Evolutionary conservation across 2,888 invertebrate genomes (phyloP).

Genomic region (Scotopteryx bipunctaria): DNA sequence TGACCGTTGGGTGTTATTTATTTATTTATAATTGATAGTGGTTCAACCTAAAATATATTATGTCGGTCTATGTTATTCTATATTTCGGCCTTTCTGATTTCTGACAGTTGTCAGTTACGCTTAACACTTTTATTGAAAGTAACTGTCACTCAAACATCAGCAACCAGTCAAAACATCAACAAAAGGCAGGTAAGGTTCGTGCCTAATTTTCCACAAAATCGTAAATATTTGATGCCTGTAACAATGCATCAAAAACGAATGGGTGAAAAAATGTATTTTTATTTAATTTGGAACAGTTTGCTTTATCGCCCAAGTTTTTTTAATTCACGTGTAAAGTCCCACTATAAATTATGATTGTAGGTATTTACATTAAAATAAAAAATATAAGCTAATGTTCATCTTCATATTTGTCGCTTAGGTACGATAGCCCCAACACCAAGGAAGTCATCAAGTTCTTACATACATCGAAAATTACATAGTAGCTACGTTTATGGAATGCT

Average conservation of each 20-base stretch:
- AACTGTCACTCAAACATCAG: constrained; percentile 79
- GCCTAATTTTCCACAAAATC: constrained; percentile 65
- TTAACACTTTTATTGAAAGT: constrained; percentile 72
- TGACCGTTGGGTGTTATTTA: too few relatives aligned
- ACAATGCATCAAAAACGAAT: constrained; percentile 41
- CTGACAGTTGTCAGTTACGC: constrained; percentile 62
- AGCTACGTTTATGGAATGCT: constrained; percentile 57
- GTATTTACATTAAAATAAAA: too few relatives aligned
- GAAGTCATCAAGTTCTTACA: constrained; percentile 18
- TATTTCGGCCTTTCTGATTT: constrained; percentile 17
- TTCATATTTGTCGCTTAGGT: background rate
- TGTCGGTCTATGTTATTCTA: too few relatives aligned
- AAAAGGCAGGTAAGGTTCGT: constrained; percentile 51
- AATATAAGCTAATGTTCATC: background rate
- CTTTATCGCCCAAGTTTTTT: too few relatives aligned
- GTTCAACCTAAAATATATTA: too few relatives aligned
- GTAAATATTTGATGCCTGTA: constrained; percentile 56
- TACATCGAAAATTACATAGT: constrained; percentile 57
- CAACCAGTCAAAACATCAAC: constrained; percentile 56
- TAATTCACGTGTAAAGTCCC: too few relatives aligned
- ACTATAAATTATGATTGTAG: background rate
- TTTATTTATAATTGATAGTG: too few relatives aligned
- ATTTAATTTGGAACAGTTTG: constrained; percentile 19
- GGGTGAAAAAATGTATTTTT: constrained; percentile 11
- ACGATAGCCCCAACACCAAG: background rate